Percentiles rank a stretch among this genome's conserved stretches.
phyloP scores from a whole-genome alignment of 92 coral and sea anemone species.

The Micromussa lordhowensis region DNA sequence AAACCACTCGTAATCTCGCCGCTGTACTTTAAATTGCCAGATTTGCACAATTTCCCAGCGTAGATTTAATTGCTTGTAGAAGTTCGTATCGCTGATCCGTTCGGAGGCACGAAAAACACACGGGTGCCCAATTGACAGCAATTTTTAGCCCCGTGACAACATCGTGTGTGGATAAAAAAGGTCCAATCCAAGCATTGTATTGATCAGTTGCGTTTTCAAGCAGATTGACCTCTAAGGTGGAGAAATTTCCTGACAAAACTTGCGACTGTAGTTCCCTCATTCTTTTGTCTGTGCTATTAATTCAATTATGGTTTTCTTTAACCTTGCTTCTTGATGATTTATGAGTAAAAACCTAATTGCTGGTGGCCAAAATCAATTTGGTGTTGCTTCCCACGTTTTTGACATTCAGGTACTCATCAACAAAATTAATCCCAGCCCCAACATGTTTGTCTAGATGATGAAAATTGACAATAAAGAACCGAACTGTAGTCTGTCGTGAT shows the following conservation, averaged over 20 bases:
- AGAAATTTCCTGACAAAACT: neutral
- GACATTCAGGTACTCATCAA: neutral
- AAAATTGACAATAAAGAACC: neutral
- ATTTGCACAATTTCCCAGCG: neutral
- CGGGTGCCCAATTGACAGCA: conserved; percentile 42
- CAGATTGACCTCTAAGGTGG: neutral
- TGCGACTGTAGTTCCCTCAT: neutral
- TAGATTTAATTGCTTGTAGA: neutral
- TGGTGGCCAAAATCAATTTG: neutral
- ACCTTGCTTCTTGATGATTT: neutral
- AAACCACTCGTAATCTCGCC: neutral
- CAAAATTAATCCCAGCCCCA: neutral
- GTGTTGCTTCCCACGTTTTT: neutral
- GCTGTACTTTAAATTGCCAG: neutral
- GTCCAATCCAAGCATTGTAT: conserved; percentile 21
- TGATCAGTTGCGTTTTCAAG: neutral
- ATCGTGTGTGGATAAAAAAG: neutral
- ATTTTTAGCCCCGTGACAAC: conserved; percentile 54
- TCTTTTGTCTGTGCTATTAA: neutral
- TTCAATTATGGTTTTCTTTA: neutral
- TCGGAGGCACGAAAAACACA: conserved; percentile 14
- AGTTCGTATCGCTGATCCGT: conserved; percentile 13
- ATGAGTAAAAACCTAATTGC: neutral
- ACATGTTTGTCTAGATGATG: neutral
- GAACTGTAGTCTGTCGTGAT: neutral